These are phyloP conservation scores for Ctenochaetus hawaiiensis DNA, from an alignment of 2,797 vertebrate genomes.

Conservation along the genomic window DNA sequence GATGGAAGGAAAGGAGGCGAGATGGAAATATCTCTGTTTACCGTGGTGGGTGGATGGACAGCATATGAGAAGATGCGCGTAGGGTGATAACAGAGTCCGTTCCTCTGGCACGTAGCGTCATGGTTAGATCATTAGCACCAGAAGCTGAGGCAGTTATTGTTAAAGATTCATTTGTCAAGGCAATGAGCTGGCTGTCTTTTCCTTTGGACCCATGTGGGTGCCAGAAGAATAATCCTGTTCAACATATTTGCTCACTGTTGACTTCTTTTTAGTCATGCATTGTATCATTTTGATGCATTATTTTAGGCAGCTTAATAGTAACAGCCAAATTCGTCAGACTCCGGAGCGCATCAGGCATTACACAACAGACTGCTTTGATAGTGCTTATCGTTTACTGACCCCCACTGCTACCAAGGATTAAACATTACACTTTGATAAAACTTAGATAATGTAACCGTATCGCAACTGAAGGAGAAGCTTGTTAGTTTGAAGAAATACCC, in stretches of 20 bases:
- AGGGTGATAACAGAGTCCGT: conserved; percentile 62
- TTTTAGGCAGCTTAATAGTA: conserved; percentile 2
- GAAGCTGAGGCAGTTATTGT: conserved; percentile 43
- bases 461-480: conserved; percentile 51
- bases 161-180: conserved; percentile 33
- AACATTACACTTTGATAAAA: conserved; percentile 27
- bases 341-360: conserved; percentile 16
- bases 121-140: conserved; percentile 61
- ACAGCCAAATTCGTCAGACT: conserved; percentile 3
- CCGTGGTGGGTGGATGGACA: conserved; percentile 59
- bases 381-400: conserved; percentile 33
- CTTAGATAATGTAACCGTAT: conserved; percentile 52
- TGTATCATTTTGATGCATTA: conserved; percentile 19
- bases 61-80: conserved; percentile 59
- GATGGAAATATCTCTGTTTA: conserved; percentile 72
- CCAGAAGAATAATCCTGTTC: conserved; percentile 1
- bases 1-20: conserved; percentile 37
- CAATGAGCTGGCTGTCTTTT: conserved; percentile 20
- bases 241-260: conserved; percentile 1
- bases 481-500: conserved; percentile 73
- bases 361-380: conserved; percentile 20
- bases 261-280: background rate
- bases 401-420: conserved; percentile 33
- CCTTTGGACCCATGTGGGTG: background rate
- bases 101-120: conserved; percentile 41